Evolutionary conservation across 1,140 invertebrate species (phyloP), one percentile per base, ranked within the genome.

Genomic region (Tetragnatha versicolor): DNA sequence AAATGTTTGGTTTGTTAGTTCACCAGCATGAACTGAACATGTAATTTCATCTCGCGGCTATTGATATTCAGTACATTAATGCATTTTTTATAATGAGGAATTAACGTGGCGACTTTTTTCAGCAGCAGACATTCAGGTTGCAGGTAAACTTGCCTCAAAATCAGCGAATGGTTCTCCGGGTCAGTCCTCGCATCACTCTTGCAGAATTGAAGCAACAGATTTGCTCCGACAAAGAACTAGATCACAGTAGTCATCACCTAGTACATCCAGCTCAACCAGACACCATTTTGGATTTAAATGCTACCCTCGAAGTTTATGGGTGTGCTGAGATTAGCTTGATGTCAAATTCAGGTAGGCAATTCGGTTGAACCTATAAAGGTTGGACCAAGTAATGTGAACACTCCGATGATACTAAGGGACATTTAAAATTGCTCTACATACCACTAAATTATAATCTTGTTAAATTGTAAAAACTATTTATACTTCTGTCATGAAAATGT

Each of bases 91-190:
- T n/a, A n/a, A n/a, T n/a, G n/a, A n/a, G n/a, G n/a, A n/a, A n/a
- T n/a, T n/a, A n/a, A n/a, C n/a, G n/a, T n/a, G n/a, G n/a, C n/a
- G 53, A 7, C 81, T 73, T 61, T 55, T 73, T 76, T 80, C 42
- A 85, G 29, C 83, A 87, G 88, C 90, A 90, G 82, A 93, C 92
- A 31, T 91, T 93, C 83, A 88, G 92, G 82, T 87, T 93, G 76
- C 86, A 92, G 87, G 92, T 96, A n/a, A 91, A 94, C 84, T 86
- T 96, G 76, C 94, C 94, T 12, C 89, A 91, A 65, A 92, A 93
- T 85, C 93, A 96, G 85, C 88, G 95, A 27, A 93, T 91, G 84
- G 92, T 94, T 0, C 89, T 90, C 42, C 86, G 93, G 80, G 90
- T 93, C 72, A 89, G 91, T 84, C 89, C 91, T 65, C 88, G 90